Conservation (phyloP, 2,113 vertebrate genomes). For the Gnathonemus echidnorhynchus region DNA sequence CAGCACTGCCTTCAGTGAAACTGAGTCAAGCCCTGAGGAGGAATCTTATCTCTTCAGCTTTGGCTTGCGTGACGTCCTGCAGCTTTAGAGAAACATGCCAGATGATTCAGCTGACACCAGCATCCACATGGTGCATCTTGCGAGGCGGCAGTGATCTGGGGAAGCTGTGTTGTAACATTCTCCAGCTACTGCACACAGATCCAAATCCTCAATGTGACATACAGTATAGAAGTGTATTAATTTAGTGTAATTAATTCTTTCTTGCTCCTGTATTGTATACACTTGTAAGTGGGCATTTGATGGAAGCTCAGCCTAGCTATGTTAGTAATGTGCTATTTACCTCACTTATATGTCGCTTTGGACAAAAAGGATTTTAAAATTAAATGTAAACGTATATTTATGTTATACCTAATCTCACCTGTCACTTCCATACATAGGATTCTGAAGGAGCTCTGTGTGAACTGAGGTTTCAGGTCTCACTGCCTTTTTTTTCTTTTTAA, state of each 20-base stretch:
- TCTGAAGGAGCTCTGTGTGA: not conserved
- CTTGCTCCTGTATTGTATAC: not conserved
- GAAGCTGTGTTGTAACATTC: not conserved
- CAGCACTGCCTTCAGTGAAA: not conserved
- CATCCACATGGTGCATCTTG: not conserved
- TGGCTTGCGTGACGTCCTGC: not conserved
- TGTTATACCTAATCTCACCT: not conserved
- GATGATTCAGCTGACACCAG: not conserved
- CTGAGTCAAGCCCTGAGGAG: not conserved
- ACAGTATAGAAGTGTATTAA: not conserved
- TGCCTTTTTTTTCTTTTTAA: conserved; percentile 40
- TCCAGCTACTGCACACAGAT: not conserved
- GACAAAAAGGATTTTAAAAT: not conserved
- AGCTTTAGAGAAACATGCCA: not conserved
- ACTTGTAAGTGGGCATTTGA: not conserved
- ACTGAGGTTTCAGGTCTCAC: not conserved
- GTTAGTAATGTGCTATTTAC: not conserved
- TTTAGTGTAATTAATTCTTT: not conserved
- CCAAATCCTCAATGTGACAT: not conserved
- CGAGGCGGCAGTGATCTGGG: not conserved
- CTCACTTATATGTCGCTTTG: not conserved
- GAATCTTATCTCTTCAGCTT: not conserved
- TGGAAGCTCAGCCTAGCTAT: not conserved
- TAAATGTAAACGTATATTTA: not conserved
- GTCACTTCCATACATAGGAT: not conserved